These are phyloP conservation scores for Phaethon lepturus DNA, from an alignment of 2,113 vertebrate species.

Conservation along the genomic window DNA sequence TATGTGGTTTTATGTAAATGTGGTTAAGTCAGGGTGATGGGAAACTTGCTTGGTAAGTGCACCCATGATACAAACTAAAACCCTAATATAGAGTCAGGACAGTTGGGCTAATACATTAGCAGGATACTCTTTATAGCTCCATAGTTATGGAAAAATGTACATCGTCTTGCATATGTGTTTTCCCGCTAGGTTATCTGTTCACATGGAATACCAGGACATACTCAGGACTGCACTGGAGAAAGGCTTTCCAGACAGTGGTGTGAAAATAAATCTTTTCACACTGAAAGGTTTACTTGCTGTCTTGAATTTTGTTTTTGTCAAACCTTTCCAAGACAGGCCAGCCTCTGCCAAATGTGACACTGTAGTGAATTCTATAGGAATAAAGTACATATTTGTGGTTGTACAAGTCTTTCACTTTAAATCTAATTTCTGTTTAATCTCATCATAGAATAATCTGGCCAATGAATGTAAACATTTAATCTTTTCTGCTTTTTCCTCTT, in stretches of 20 bases:
- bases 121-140: not conserved
- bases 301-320: not conserved
- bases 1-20: not conserved
- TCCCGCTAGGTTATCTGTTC: not conserved
- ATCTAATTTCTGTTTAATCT: not conserved
- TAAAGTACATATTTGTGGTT: not conserved
- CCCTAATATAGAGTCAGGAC: not conserved
- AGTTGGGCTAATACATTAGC: not conserved
- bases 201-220: not conserved
- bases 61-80: not conserved
- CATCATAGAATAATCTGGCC: not conserved
- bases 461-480: not conserved
- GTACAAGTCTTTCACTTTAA: not conserved
- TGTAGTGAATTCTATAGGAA: not conserved
- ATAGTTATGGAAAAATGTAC: not conserved
- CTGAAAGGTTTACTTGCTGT: not conserved
- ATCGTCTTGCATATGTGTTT: accelerated
- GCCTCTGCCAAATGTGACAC: not conserved
- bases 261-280: not conserved
- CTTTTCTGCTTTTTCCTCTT: not conserved
- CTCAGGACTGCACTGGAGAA: not conserved
- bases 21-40: not conserved
- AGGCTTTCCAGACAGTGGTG: not conserved
- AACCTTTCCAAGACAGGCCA: not conserved
- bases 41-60: not conserved